Percentiles rank a stretch among this genome's conserved stretches.
Evolutionary conservation across 2,888 invertebrate species (phyloP).

Genomic region (Lomographa bimaculata): DNA sequence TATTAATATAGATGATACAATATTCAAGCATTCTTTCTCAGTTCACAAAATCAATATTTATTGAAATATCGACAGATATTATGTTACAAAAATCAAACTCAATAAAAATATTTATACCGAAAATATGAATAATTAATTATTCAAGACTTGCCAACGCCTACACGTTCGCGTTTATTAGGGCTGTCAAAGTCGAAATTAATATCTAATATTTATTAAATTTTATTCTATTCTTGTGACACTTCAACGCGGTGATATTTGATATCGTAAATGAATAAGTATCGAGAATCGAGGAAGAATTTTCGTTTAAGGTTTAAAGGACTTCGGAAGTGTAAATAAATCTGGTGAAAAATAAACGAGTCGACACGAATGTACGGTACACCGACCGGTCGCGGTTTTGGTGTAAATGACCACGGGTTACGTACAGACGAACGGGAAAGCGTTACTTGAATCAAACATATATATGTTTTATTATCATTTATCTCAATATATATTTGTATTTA

Average conservation of each 20-base stretch:
- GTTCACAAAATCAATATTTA: constrained; percentile 15
- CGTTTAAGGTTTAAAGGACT: no score
- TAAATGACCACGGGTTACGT: constrained; percentile 12
- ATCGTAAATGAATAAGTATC: constrained; percentile 9
- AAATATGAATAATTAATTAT: constrained; percentile 20
- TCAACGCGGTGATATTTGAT: constrained; percentile 21
- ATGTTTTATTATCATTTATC: no score
- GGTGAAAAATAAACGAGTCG: constrained; percentile 30
- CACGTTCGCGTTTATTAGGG: constrained; percentile 17
- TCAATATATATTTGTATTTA: no score
- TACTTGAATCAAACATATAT: no score
- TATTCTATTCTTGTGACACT: constrained; percentile 13
- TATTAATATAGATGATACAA: no score
- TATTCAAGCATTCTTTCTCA: no score
- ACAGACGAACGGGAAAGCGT: constrained; percentile 7
- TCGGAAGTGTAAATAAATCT: constrained; percentile 37
- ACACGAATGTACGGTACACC: constrained; percentile 13
- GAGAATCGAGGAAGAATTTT: constrained; percentile 4
- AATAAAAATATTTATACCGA: constrained; percentile 13
- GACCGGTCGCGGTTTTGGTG: constrained; percentile 18
- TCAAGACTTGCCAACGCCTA: constrained; percentile 13
- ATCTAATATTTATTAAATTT: constrained; percentile 9
- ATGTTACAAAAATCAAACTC: constrained; percentile 4
- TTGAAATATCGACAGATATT: constrained; percentile 8
- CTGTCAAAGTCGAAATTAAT: constrained; percentile 24